A percentile compares a stretch with the other conserved stretches of the same genome.
Conservation (phyloP, 2,888 invertebrate genomes). For the Agonopterix arenella region DNA sequence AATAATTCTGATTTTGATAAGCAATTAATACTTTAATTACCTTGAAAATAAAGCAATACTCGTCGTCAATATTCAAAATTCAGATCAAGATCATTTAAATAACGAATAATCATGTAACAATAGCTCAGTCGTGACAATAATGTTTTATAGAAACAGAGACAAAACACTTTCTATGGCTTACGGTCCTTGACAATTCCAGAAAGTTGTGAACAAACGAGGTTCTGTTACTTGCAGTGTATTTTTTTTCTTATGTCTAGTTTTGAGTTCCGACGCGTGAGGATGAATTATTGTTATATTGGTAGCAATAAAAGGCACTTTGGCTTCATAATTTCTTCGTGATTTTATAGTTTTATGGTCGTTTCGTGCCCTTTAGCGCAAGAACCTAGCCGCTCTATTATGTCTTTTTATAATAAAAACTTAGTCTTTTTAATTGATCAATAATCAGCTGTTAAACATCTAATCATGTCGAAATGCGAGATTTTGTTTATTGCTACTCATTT, state of each 20-base stretch:
- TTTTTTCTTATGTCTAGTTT: slow-evolving; percentile 24
- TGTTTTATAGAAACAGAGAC: slow-evolving; percentile 45
- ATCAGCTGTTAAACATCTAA: slow-evolving; percentile 51
- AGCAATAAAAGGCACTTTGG: slow-evolving; percentile 55
- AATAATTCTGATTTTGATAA: too few relatives aligned
- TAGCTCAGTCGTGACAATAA: slow-evolving; percentile 56
- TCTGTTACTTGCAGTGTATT: slow-evolving; percentile 34
- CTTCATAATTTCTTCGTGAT: slow-evolving; percentile 54
- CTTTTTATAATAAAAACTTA: slow-evolving; percentile 34
- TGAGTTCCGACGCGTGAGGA: slow-evolving; percentile 42
- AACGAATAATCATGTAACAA: slow-evolving; percentile 40
- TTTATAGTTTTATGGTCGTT: slow-evolving; percentile 64
- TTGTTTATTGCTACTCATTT: slow-evolving; percentile 5
- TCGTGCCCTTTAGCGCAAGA: slow-evolving; percentile 44
- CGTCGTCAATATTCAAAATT: slow-evolving; percentile 20
- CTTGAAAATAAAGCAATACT: neutral
- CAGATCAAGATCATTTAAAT: slow-evolving; percentile 55
- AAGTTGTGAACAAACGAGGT: slow-evolving; percentile 47
- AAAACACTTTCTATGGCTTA: slow-evolving; percentile 49
- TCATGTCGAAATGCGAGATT: slow-evolving; percentile 10
- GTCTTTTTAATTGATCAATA: slow-evolving; percentile 36
- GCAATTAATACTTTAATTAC: neutral
- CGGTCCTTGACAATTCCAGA: slow-evolving; percentile 63
- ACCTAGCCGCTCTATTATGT: slow-evolving; percentile 46
- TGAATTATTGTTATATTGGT: slow-evolving; percentile 68